Evolutionary conservation across 2,888 invertebrate species (phyloP), one percentile per base, ranked within the genome.

Genomic region (Nomada goodeniana): DNA sequence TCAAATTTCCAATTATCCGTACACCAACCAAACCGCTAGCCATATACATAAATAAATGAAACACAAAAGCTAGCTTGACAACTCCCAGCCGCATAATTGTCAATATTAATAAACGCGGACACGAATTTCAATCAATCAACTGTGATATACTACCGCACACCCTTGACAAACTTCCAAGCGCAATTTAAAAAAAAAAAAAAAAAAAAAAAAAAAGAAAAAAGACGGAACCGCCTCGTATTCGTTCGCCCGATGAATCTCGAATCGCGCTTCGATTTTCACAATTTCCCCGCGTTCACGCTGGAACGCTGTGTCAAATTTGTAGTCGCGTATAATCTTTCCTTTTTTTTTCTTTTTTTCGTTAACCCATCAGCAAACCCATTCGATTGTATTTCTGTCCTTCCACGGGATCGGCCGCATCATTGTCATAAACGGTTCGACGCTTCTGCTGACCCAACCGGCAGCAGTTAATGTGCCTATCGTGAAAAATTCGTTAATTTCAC

Each of bases 401-500:
- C 77, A 65, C 76, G 73, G 75, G 52, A 77, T 82, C 76, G 86
- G 47, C 80, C 68, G 80, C 80, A 76, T 81, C 78, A 86, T 88
- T 82, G 85, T 88, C 88, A 89, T 89, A 87, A 89, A 88, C 85
- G 85, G 87, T 85, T 86, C 81, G 89, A 84, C 84, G 86, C 88
- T 89, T 86, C 77, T 83, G 87, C 87, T 89, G 87, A 89, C 82
- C 83, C 83, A 79, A 76, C 68, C 82, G 64, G 47, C 70, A 68
- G 61, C 84, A 80, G 86, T 89, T 90, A 89, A 91, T 89, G 88
- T 87, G 85, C 86, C 88, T 84, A 89, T 90, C 85, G 86, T 87
- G 83, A 89, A 90, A 91, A 91, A 91, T 91, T 90, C 89, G 90
- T 91, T 91, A 91, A 91, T 91, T 91, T 90, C 90, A 90, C 91